Evolutionary conservation across 2,797 vertebrate species (phyloP).

Genomic region (Cichlasoma orientale): DNA sequence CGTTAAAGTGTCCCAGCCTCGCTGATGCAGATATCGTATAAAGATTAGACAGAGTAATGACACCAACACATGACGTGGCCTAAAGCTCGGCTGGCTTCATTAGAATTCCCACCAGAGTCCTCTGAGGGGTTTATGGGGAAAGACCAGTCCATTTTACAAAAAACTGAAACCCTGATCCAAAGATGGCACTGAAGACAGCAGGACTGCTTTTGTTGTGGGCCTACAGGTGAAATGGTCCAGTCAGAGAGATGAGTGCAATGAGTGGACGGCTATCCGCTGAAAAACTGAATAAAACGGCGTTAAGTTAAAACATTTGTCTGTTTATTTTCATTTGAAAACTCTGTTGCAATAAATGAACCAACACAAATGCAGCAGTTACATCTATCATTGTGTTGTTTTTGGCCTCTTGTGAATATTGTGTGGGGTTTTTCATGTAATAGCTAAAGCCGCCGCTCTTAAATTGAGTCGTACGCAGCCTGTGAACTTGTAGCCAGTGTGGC

Average conservation of each 20-base stretch:
- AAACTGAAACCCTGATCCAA: not conserved
- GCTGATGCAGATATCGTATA: not conserved
- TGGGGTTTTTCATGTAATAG: not conserved
- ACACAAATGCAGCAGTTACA: accelerated
- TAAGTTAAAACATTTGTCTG: not conserved
- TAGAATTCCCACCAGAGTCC: not conserved
- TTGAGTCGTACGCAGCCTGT: not conserved
- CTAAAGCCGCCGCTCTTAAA: conserved; percentile 1
- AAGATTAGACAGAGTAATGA: not conserved
- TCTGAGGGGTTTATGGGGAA: not conserved
- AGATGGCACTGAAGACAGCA: not conserved
- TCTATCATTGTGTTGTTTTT: not conserved
- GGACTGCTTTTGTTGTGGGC: not conserved
- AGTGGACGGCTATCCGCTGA: not conserved
- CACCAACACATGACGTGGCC: not conserved
- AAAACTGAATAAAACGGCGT: not conserved
- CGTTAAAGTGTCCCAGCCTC: conserved; percentile 7
- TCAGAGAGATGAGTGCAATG: not conserved
- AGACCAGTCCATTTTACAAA: not conserved
- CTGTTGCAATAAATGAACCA: not conserved
- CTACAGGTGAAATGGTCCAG: not conserved
- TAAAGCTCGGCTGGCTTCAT: not conserved
- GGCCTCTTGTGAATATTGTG: not conserved
- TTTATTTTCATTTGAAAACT: not conserved
- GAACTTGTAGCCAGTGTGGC: conserved; percentile 11